phyloP scores from a whole-genome alignment of 2,888 invertebrate genomes.

The Dioctria linearis region DNA sequence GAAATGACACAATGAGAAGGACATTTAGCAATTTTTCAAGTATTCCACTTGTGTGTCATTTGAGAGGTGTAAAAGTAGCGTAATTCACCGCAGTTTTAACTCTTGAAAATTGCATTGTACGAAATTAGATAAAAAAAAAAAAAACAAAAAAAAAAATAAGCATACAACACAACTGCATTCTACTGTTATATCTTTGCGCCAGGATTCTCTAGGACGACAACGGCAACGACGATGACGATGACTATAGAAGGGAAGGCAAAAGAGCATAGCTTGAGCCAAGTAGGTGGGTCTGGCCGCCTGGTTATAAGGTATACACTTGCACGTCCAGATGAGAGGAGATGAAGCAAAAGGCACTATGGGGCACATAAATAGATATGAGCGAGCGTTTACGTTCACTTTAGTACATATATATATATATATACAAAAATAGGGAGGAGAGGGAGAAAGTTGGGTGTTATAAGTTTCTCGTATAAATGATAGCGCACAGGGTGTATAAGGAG shows the following conservation, averaged over 20 bases:
- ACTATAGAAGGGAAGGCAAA: background rate
- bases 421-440: too few species aligned
- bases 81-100: constrained; percentile 47
- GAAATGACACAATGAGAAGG: constrained; percentile 52
- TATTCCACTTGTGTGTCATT: constrained; percentile 44
- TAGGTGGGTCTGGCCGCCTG: background rate
- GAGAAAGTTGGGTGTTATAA: constrained; percentile 10
- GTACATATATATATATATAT: background rate
- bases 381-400: constrained; percentile 29
- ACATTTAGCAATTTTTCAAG: constrained; percentile 53
- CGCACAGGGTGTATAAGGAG: constrained; percentile 37
- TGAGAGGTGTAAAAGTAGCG: constrained; percentile 45
- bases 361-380: constrained; percentile 53
- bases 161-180: constrained; percentile 42
- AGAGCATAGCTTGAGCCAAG: background rate
- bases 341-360: constrained; percentile 32
- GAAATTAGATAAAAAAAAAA: constrained; percentile 41
- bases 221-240: background rate
- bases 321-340: constrained; percentile 50
- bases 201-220: background rate
- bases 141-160: constrained; percentile 6
- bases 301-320: constrained; percentile 33
- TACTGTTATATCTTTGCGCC: constrained; percentile 5
- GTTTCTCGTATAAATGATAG: constrained; percentile 13
- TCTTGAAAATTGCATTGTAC: constrained; percentile 54